These are phyloP conservation scores for Yasuhikotakia modesta DNA, from an alignment of 2,797 vertebrate species.

Conservation along the genomic window DNA sequence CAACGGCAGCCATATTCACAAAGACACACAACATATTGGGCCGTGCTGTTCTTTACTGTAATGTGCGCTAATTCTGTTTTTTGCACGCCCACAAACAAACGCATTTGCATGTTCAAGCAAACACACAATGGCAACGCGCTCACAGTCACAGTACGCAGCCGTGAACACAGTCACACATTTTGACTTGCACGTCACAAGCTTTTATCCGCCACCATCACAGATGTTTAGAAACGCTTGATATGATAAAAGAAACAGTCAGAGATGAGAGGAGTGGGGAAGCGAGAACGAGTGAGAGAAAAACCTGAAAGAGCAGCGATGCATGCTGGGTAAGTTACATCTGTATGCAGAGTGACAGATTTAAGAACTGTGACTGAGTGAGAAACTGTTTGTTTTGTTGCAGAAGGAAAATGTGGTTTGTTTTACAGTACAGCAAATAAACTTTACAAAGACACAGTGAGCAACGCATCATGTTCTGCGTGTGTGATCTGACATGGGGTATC, in stretches of 20 bases:
- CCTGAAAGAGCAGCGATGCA: background rate
- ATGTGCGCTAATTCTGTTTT: constrained; percentile 26
- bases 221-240: constrained; percentile 38
- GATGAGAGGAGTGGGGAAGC: constrained; percentile 21
- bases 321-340: background rate
- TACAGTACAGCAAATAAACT: background rate
- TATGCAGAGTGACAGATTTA: constrained; percentile 3
- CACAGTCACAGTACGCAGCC: background rate
- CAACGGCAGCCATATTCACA: constrained; percentile 49
- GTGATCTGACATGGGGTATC: background rate
- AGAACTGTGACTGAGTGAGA: background rate
- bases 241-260: constrained; percentile 38
- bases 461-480: background rate
- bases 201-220: constrained; percentile 39
- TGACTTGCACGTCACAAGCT: background rate
- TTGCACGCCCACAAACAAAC: constrained; percentile 33
- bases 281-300: constrained; percentile 1
- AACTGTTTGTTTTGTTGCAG: background rate
- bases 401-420: background rate
- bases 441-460: background rate
- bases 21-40: constrained; percentile 29
- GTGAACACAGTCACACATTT: background rate
- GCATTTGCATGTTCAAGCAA: constrained; percentile 36
- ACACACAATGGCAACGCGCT: background rate
- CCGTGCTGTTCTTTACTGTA: constrained; percentile 25